Evolutionary conservation across 53 echinoderm and acorn worm genomes (phyloP).

Genomic region (Holothuria scabra): DNA sequence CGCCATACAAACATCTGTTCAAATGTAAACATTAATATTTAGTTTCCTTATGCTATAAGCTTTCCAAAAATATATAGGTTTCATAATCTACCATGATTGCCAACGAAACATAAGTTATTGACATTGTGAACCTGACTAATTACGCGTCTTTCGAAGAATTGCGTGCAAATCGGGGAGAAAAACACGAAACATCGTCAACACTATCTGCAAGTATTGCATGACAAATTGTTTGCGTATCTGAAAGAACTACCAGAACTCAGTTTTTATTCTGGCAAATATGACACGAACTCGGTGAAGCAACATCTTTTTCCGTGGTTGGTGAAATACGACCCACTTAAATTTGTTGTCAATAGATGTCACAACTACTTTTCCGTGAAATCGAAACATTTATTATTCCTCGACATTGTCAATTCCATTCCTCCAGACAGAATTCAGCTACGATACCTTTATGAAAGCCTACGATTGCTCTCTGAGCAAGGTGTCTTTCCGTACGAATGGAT

Average conservation of each 20-base stretch:
- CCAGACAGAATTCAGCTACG: conserved; percentile 54
- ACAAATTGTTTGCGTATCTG: conserved; percentile 1
- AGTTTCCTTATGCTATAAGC: too few relatives aligned
- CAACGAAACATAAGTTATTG: not conserved
- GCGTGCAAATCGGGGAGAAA: not conserved
- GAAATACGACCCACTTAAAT: conserved; percentile 44
- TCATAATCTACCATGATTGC: too few relatives aligned
- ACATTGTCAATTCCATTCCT: conserved; percentile 53
- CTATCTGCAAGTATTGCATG: not conserved
- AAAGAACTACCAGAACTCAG: conserved; percentile 33
- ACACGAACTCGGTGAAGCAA: conserved; percentile 27
- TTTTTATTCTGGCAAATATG: conserved; percentile 49
- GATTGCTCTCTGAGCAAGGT: conserved; percentile 40
- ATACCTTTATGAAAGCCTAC: conserved; percentile 53
- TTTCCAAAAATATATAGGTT: too few relatives aligned
- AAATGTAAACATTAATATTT: too few relatives aligned
- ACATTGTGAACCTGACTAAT: too few relatives aligned
- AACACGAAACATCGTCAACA: not conserved
- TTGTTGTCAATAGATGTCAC: conserved; percentile 36
- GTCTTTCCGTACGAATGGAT: conserved; percentile 66
- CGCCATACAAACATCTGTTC: too few relatives aligned
- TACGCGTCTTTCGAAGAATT: conserved; percentile 14
- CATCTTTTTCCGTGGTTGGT: conserved; percentile 26
- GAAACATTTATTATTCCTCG: conserved; percentile 52
- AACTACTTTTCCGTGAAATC: conserved; percentile 38